Base-by-base conservation (phyloP, 2,888 invertebrate species). In the Eupithecia subumbrata region DNA sequence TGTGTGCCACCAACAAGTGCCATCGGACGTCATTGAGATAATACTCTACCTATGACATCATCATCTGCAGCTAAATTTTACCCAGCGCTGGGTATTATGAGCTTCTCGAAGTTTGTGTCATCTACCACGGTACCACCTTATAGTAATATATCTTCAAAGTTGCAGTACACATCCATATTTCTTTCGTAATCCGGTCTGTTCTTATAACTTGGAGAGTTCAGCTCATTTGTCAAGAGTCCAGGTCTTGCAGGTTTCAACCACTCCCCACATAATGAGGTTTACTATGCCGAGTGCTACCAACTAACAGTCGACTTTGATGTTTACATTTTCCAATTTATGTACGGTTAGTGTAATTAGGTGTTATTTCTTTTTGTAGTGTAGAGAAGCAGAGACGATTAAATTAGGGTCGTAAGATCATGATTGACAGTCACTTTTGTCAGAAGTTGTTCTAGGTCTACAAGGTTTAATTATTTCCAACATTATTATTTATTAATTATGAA, bases 231-330 rank as follows among this genome's bases (percentile, higher is more conserved):
- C 85, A 85, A 84, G 80, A 84, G 81, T 79, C 78, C 80, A 73
- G 78, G 25, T 69, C 71, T 69, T 75, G 79, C 77, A 71, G 78
- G 79, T 82, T 82, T 78, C 78, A 75, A 81, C 81, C 79, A 75
- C 80, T 82, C 81, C 68, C 77, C 80, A 79, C 77, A 81, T 79
- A 84, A 86, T 85, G 82, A 84, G 85, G 81, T 83, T 84, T 80
- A 67, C 70, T 22, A 56, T 71, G 48, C 69, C 30, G 66, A 45
- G 30, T 68, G n/a, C 67, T 64, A 40, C 37, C 67, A 67, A 67
- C 67, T 22, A 40, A n/a, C 40, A 67, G 22, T n/a, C 67, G 7
- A 40, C 64, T 64, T 64, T 64, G 64, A 64, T 45, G 72, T 60
- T 60, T 60, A 72, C 12, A 72, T 45, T 22, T 72, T 72, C 83